Percentiles rank a stretch among this genome's conserved stretches.
These are phyloP conservation scores for Periophthalmus magnuspinnatus DNA, from an alignment of 2,797 vertebrate species.

Conservation along the genomic window DNA sequence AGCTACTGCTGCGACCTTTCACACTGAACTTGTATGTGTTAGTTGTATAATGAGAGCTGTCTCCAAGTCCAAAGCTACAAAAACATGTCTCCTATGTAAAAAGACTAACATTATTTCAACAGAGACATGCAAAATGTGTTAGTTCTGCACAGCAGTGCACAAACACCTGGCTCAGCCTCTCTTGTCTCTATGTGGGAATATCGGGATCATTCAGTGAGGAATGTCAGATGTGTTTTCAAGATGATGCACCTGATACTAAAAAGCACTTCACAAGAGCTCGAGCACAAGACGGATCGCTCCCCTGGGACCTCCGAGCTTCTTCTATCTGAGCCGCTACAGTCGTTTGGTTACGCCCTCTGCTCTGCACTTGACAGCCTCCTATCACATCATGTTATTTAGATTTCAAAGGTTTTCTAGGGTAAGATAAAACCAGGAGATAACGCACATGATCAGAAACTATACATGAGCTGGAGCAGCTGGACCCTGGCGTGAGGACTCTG, in stretches of 20 bases:
- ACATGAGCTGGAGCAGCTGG: slow-evolving; percentile 10
- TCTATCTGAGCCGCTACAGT: slow-evolving; percentile 80
- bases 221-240: slow-evolving; percentile 97
- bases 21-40: background rate
- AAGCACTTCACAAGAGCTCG: slow-evolving; percentile 88
- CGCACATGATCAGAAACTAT: slow-evolving; percentile 76
- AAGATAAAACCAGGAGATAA: slow-evolving; percentile 58
- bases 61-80: slow-evolving; percentile 65
- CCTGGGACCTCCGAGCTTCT: slow-evolving; percentile 81
- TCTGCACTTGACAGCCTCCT: slow-evolving; percentile 82
- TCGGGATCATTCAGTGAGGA: slow-evolving; percentile 93
- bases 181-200: slow-evolving; percentile 91
- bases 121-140: slow-evolving; percentile 89
- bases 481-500: slow-evolving; percentile 60
- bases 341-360: slow-evolving; percentile 52
- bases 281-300: slow-evolving; percentile 86
- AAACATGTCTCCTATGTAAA: slow-evolving; percentile 39
- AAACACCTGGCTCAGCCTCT: slow-evolving; percentile 87
- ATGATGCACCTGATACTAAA: slow-evolving; percentile 99
- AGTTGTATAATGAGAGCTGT: background rate
- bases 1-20: background rate
- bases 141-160: slow-evolving; percentile 86
- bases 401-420: slow-evolving; percentile 73
- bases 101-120: slow-evolving; percentile 75
- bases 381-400: slow-evolving; percentile 84